Conservation (phyloP, 2,888 invertebrate genomes). For the Timandra comae region DNA sequence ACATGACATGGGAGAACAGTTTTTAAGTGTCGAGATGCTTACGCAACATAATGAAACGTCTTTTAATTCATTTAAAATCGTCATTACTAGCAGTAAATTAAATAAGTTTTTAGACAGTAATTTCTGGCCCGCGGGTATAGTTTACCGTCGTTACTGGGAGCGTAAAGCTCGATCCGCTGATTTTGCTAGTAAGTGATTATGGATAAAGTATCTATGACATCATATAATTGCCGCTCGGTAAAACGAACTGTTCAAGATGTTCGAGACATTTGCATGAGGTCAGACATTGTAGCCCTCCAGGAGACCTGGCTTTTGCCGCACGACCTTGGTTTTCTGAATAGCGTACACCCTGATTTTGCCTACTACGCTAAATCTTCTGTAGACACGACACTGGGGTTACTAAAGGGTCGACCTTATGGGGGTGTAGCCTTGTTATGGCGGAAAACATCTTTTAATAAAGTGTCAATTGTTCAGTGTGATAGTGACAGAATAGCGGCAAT, state of each 20-base stretch:
- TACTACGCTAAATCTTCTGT: conserved; percentile 3
- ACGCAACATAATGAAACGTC: neutral
- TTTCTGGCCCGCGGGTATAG: conserved; percentile 2
- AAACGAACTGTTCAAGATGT: neutral
- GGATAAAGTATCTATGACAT: neutral
- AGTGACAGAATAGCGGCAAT: conserved; percentile 7
- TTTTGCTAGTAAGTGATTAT: neutral
- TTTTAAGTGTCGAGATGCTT: neutral
- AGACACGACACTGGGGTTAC: neutral
- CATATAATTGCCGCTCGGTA: neutral
- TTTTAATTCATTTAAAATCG: conserved; percentile 1
- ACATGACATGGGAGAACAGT: neutral
- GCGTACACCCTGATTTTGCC: conserved; percentile 1
- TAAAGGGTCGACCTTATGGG: conserved; percentile 17
- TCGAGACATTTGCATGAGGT: neutral
- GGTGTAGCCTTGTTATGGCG: conserved; percentile 19
- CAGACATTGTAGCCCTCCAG: conserved; percentile 4
- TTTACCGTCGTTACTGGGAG: neutral
- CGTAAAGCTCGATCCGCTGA: neutral
- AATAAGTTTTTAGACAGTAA: neutral
- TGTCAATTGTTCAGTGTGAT: conserved; percentile 11
- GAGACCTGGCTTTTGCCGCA: conserved; percentile 5
- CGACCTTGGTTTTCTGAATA: neutral
- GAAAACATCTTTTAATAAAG: conserved; percentile 10
- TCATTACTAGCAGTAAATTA: neutral